Conservation (phyloP, 2,113 vertebrate species). For the Amazona vittata region DNA sequence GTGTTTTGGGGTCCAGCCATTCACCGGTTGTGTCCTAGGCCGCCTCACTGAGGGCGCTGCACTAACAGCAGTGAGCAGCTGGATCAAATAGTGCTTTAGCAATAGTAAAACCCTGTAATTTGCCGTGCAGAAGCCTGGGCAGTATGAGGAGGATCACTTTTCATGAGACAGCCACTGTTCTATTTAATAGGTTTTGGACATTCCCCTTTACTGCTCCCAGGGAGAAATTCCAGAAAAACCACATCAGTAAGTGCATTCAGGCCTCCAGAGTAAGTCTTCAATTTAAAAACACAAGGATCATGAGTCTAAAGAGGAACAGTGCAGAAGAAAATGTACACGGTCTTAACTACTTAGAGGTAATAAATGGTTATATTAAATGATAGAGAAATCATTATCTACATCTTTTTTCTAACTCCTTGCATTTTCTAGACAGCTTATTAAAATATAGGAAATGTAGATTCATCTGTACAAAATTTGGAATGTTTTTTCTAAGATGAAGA, state of each 20-base stretch:
- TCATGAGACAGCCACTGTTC: not conserved
- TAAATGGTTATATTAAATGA: conserved; percentile 44
- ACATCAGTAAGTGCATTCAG: not conserved
- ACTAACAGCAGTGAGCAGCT: fast-evolving
- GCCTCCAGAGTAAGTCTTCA: not conserved
- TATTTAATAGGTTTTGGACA: not conserved
- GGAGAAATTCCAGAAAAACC: conserved; percentile 5
- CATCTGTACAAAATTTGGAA: conserved; percentile 63
- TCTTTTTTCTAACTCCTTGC: conserved; percentile 73
- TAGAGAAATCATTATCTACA: conserved; percentile 61
- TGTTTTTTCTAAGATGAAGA: conserved; percentile 66
- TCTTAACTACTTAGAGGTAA: conserved; percentile 58
- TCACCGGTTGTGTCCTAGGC: fast-evolving
- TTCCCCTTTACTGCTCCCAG: conserved; percentile 10
- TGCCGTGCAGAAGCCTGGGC: not conserved
- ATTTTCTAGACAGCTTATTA: conserved; percentile 72
- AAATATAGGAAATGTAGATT: conserved; percentile 61
- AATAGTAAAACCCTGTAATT: not conserved
- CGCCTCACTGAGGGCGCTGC: not conserved
- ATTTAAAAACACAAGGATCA: not conserved
- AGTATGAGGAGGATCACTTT: not conserved
- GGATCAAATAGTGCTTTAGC: not conserved
- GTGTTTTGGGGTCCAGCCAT: not conserved
- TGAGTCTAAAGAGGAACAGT: conserved; percentile 29
- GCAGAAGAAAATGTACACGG: not conserved